phyloP scores from a whole-genome alignment of 2,888 invertebrate genomes.

The Dryocosmus kuriphilus region DNA sequence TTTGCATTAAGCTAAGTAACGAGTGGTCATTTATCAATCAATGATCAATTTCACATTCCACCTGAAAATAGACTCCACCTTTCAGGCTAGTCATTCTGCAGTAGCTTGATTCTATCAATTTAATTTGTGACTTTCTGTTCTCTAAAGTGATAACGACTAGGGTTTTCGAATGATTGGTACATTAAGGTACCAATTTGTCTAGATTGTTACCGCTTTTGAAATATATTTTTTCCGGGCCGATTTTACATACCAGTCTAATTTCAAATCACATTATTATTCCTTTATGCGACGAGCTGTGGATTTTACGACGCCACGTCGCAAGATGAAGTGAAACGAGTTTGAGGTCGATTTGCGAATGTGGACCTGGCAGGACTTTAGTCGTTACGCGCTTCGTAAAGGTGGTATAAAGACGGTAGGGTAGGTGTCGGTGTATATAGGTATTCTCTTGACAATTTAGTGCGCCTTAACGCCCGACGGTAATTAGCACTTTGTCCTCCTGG shows the following conservation, averaged over 20 bases:
- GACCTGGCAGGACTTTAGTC: conserved; percentile 51
- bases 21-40: conserved; percentile 25
- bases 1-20: neutral
- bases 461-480: conserved; percentile 68
- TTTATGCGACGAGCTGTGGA: conserved; percentile 50
- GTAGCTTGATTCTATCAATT: neutral
- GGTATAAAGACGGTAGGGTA: conserved; percentile 50
- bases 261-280: conserved; percentile 44
- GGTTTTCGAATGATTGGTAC: neutral
- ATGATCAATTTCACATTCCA: conserved; percentile 18
- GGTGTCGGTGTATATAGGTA: conserved; percentile 46
- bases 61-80: neutral
- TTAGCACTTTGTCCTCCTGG: conserved; percentile 63
- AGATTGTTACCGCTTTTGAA: neutral
- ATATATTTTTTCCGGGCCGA: neutral
- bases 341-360: conserved; percentile 43
- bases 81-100: neutral
- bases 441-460: conserved; percentile 57
- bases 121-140: neutral
- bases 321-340: conserved; percentile 8
- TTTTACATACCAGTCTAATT: neutral
- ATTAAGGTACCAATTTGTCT: neutral
- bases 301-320: conserved; percentile 42
- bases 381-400: conserved; percentile 53
- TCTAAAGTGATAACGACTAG: neutral